Evolutionary conservation across 2,888 invertebrate species (phyloP), one percentile per base, ranked within the genome.

Genomic region (Amphimallon solstitiale): DNA sequence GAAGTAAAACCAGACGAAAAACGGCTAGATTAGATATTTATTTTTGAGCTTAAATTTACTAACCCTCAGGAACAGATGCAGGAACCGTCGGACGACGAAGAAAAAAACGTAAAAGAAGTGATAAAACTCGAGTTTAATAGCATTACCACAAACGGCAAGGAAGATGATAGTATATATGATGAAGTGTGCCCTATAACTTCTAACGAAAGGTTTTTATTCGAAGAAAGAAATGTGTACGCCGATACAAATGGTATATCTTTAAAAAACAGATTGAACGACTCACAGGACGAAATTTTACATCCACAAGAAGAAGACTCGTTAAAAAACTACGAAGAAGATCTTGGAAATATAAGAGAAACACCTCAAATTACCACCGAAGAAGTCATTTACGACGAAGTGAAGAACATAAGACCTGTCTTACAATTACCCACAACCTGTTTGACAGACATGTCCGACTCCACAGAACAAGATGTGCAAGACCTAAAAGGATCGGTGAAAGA

Each of bases 41-140:
- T 38, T 59, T 19, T 45, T 45, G 59, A 35, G 40, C 29, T 63
- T 40, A 21, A 19, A 37, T 29, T 48, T 68, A 77, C 78, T 77
- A 77, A 78, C 78, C 79, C 79, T 68, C 74, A 80, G 80, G 79
- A 81, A 52, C 72, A 79, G 54, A 74, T 77, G 54, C 75, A 77
- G 64, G 66, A 71, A 60, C 62, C 70, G 1, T 45, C 56, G 5
- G 56, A 59, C 62, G 67, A 72, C 19, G 76, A 77, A 46, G 72
- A 73, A 65, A 69, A 73, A 35, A 51, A 49, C 59, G 70, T 72
- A 59, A 70, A 75, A 67, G 70, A 71, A 73, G 68, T 56, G 68
- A 69, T 15, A 61, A 69, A 40, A 51, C 43, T 52, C 45, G 40
- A 46, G 29, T 49, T 59, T 23, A 56, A 49, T 29, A 60, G 17